phyloP scores from a whole-genome alignment of 1,140 invertebrate genomes.

The Protaetia brevitarsis region DNA sequence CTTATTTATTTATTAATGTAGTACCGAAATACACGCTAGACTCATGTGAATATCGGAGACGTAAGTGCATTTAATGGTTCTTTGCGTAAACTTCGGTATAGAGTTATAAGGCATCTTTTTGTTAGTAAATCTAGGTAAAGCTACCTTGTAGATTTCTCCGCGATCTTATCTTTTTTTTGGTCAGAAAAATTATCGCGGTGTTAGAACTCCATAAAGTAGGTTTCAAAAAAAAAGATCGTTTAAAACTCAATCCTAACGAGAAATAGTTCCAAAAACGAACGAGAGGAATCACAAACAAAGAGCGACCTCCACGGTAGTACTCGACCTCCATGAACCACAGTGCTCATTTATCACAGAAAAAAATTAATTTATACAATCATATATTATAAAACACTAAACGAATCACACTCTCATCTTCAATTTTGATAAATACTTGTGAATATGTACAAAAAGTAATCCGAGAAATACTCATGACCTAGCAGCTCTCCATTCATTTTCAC shows the following conservation, averaged over 20 bases:
- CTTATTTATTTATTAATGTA: conserved; percentile 18
- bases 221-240: neutral
- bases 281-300: conserved; percentile 10
- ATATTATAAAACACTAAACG: conserved; percentile 1
- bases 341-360: conserved; percentile 40
- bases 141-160: conserved; percentile 18
- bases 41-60: conserved; percentile 26
- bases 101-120: conserved; percentile 34
- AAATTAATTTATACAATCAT: conserved; percentile 24
- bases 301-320: conserved; percentile 14
- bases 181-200: conserved; percentile 12
- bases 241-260: conserved; percentile 14
- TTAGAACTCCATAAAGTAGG: conserved; percentile 22
- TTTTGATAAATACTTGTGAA: conserved; percentile 3
- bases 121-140: conserved; percentile 32
- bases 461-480: neutral
- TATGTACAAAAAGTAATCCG: conserved; percentile 3
- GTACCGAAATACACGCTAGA: conserved; percentile 28
- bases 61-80: conserved; percentile 22
- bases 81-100: conserved; percentile 20
- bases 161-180: neutral
- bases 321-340: conserved; percentile 25
- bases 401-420: neutral
- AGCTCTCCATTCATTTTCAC: neutral
- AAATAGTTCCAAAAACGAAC: neutral